Base-by-base conservation (phyloP, 1,140 invertebrate species). In the Heliconius hermathena region DNA sequence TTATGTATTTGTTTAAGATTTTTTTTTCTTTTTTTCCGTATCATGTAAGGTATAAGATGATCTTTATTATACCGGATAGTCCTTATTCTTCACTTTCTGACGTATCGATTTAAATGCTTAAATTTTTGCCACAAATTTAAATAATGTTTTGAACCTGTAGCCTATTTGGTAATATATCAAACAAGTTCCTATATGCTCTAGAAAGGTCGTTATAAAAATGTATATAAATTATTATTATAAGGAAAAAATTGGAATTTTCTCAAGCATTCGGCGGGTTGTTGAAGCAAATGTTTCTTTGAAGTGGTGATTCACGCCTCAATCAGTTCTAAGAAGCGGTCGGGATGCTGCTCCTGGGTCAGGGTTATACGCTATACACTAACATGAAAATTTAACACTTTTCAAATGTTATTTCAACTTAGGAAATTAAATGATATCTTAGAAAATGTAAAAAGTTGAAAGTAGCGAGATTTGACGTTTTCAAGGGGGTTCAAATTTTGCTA, bases 271-370 rank as follows among this genome's bases (percentile, higher is more conserved):
- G 73, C 22, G 22, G 38, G 60, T 71, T 71, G 60, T 76, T 29
- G 75, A 41, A 41, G 71, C 71, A 72, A 72, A 76, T 71, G 36
- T 41, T 76, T 76, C 75, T 71, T 60, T 76, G 60, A 70, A 76
- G 29, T 76, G 60, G 33, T 76, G 75, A 76, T 76, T 76, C 75
- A 76, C 36, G n/a, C 60, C 20, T 49, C 41, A 76, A 76, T 76
- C 60, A 46, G 36, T 76, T 76, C 75, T 26, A 26, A 71, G 75
- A 76, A 76, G 66, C 26, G 66, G 54, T 13, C 74, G 22, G 60
- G 75, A 76, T 76, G 75, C 74, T 76, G 74, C 74, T 52, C 22
- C 60, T 66, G 60, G 60, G 60, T 5, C 60, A 66, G 60, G 60
- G 60, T 16, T 66, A n/a, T n/a, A n/a, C 22, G 22, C 11, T 66